Conservation (phyloP, 2,888 invertebrate species). For the Mythimna lalbum region DNA sequence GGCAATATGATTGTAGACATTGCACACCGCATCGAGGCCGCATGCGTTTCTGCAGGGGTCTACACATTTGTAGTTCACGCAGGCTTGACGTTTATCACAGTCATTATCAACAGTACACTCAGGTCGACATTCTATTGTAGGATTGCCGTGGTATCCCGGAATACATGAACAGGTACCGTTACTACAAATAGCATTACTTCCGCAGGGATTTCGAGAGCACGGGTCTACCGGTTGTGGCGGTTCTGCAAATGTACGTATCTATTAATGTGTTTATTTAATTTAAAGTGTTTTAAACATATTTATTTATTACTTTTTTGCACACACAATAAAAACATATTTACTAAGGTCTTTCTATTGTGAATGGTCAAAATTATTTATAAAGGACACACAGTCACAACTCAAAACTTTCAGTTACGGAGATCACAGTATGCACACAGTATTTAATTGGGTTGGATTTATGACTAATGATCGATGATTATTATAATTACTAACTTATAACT, state of each 20-base stretch:
- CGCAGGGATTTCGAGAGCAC: slow-evolving; percentile 92
- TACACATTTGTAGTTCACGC: slow-evolving; percentile 93
- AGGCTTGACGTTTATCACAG: slow-evolving; percentile 93
- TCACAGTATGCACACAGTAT: too few species aligned
- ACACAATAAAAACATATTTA: neutral
- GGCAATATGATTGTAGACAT: slow-evolving; percentile 94
- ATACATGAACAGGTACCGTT: slow-evolving; percentile 92
- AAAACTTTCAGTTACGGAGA: too few species aligned
- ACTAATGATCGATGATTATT: neutral
- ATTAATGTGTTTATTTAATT: neutral
- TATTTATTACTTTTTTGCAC: too few species aligned
- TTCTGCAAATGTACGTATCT: slow-evolving; percentile 69
- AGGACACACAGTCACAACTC: too few species aligned
- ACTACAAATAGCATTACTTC: slow-evolving; percentile 91
- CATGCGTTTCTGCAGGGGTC: slow-evolving; percentile 94
- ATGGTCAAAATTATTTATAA: neutral
- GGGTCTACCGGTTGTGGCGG: slow-evolving; percentile 86
- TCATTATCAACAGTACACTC: slow-evolving; percentile 95
- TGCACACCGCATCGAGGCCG: slow-evolving; percentile 93
- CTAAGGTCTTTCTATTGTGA: neutral
- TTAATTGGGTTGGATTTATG: too few species aligned
- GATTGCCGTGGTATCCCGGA: slow-evolving; percentile 92
- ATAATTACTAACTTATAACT: neutral
- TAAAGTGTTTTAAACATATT: neutral
- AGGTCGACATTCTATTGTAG: slow-evolving; percentile 93